A percentile compares a stretch with the other conserved stretches of the same genome.
Conservation (phyloP, 1,140 invertebrate genomes). For the Caenorhabditis tropicalis region DNA sequence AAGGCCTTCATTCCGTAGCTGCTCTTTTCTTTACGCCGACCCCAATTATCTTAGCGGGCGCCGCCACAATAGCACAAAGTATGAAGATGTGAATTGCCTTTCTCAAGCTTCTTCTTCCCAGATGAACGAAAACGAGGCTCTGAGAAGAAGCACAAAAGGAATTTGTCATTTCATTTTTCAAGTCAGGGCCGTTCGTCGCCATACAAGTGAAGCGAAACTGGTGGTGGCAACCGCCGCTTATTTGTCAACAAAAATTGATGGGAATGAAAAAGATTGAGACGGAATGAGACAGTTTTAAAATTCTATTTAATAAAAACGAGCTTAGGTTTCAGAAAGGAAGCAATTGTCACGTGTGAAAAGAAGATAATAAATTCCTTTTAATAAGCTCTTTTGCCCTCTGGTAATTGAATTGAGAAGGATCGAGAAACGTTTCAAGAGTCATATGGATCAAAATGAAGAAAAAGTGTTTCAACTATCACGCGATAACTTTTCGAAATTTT, state of each 20-base stretch:
- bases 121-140: conserved; percentile 21
- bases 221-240: background rate
- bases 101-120: background rate
- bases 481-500: too few relatives aligned
- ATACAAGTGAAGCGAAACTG: background rate
- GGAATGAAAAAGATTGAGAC: background rate
- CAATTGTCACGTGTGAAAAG: too few relatives aligned
- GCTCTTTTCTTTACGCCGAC: conserved; percentile 35
- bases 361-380: too few relatives aligned
- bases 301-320: background rate
- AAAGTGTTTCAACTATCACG: too few relatives aligned
- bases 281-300: background rate
- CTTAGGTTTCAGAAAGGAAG: too few relatives aligned
- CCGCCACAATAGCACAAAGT: conserved; percentile 15
- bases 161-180: conserved; percentile 37
- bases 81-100: conserved; percentile 36
- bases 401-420: too few relatives aligned
- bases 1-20: background rate
- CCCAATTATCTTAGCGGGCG: conserved; percentile 39
- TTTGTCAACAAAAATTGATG: conserved; percentile 13
- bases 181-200: background rate
- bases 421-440: too few relatives aligned
- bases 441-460: too few relatives aligned
- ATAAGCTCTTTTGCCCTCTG: too few relatives aligned
- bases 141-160: background rate